Percentiles rank a stretch among this genome's conserved stretches.
These are phyloP conservation scores for Dicentrarchus labrax DNA, from an alignment of 2,113 vertebrate species.

Conservation along the genomic window DNA sequence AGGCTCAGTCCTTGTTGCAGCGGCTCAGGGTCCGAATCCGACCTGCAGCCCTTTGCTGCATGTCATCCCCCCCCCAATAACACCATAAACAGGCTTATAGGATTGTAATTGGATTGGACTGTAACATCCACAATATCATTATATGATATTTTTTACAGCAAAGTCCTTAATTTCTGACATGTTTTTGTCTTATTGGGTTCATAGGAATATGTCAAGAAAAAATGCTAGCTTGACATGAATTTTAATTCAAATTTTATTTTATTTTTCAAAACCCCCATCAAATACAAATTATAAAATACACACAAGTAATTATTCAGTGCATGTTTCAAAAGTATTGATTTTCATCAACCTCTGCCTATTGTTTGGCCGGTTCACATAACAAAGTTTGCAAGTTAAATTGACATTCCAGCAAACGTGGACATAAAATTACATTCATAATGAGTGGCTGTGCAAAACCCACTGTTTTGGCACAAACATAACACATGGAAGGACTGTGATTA, in stretches of 20 bases:
- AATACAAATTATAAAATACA: neutral
- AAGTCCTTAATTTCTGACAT: neutral
- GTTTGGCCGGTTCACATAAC: neutral
- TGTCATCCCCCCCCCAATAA: no score
- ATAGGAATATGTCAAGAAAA: neutral
- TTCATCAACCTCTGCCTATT: neutral
- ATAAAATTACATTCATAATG: conserved; percentile 50
- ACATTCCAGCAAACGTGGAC: neutral
- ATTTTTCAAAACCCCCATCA: neutral
- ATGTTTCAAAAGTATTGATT: neutral
- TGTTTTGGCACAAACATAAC: neutral
- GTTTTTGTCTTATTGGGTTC: neutral
- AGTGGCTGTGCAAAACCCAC: conserved; percentile 15
- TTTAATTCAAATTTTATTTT: neutral
- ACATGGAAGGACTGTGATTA: neutral
- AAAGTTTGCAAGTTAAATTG: neutral
- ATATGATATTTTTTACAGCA: neutral
- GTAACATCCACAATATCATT: neutral
- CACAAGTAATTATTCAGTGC: conserved; percentile 26
- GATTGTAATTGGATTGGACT: neutral
- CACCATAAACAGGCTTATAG: neutral
- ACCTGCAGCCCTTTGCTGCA: no score
- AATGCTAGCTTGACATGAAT: neutral
- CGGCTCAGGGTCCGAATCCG: no score
- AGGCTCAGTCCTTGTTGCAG: no score